Conservation (phyloP, 2,113 vertebrate genomes). For the Manacus vitellinus region DNA sequence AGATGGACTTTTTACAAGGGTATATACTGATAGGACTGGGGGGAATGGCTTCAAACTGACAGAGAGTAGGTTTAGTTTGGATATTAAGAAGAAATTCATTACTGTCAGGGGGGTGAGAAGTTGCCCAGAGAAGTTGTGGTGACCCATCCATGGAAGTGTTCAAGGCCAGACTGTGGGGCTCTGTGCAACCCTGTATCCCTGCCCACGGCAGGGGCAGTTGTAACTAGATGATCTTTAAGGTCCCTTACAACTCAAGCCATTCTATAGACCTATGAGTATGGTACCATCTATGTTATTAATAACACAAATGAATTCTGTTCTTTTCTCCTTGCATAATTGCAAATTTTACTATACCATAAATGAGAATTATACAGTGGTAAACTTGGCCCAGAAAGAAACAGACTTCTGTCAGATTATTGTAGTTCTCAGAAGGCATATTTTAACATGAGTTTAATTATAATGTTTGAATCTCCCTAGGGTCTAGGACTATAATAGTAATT, state of each 20-base stretch:
- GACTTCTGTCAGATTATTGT: neutral
- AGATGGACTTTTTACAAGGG: neutral
- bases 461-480: neutral
- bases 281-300: neutral
- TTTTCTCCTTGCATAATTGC: neutral
- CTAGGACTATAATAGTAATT: neutral
- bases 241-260: neutral
- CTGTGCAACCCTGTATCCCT: neutral
- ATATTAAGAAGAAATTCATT: neutral
- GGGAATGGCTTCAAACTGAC: neutral
- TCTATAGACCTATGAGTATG: neutral
- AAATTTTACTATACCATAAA: neutral
- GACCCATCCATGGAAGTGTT: neutral
- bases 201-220: accelerated
- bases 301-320: neutral
- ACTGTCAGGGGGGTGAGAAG: neutral
- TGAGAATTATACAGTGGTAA: neutral
- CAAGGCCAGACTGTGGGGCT: neutral
- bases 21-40: neutral
- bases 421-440: neutral
- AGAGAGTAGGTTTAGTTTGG: neutral
- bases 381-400: neutral
- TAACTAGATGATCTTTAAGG: neutral
- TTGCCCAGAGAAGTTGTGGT: neutral
- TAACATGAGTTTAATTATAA: neutral